Evolutionary conservation across 2,113 vertebrate species (phyloP), one percentile per base, ranked within the genome.

Genomic region (Colistium nudipinnis): DNA sequence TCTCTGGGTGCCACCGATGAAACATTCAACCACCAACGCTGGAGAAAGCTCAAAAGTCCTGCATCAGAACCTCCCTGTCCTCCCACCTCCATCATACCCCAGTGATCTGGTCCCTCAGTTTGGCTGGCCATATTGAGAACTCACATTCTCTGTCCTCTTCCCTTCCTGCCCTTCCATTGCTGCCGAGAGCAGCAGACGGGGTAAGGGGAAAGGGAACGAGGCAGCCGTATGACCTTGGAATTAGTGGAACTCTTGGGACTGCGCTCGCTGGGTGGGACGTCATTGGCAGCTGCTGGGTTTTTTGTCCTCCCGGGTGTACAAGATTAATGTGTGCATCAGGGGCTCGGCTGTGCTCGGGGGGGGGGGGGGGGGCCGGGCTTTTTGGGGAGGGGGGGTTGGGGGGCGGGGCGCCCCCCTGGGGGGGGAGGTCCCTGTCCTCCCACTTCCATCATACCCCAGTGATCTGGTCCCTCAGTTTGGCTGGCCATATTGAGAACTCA

Each of bases 181-280:
- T 64, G 79, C 74, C 70, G 77, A 86, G 83, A 76, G 74, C 71
- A 73, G 55, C 70, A 67, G 66, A 68, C 57, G 27, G 66, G 68
- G 57, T 64, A 59, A 82, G 73, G 73, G 76, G 62, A 75, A 75
- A 78, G 69, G 77, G 81, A 68, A 57, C 19, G 67, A 77, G 62
- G 74, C 59, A 72, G 85, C 76, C 72, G 80, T 49, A 87, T 89
- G 85, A 90, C 92, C 92, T 91, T 89, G 92, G 91, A 92, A 93
- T 91, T 91, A 93, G 91, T 87, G 82, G 88, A 89, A 74, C 83
- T 90, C 89, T 52, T 86, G 91, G 90, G 90, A 91, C 81, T 24
- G 24, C 57, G 80, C 89, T 86, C 75, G 77, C 83, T 91, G 90
- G 85, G 85, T 87, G 88, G 88, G 87, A 91, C 89, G 86, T 76